A percentile compares a stretch with the other conserved stretches of the same genome.
Conservation (phyloP, 2,113 vertebrate species). For the Oostethus manadensis region DNA sequence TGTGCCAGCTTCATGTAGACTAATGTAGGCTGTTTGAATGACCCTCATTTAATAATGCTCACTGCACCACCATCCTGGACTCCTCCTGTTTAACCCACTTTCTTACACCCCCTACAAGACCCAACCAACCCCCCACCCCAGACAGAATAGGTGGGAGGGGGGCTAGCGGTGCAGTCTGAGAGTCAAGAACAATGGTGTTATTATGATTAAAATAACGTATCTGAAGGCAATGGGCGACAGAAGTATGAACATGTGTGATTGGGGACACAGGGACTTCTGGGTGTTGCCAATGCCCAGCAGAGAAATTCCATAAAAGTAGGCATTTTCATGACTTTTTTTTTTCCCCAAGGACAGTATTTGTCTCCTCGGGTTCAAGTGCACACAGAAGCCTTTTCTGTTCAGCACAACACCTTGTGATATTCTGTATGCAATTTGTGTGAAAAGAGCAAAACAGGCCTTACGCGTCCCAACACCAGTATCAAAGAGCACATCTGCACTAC, state of each 20-base stretch:
- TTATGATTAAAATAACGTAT: conserved; percentile 28
- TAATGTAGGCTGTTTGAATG: conserved; percentile 7
- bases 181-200: conserved; percentile 42
- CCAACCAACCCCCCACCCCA: conserved; percentile 14
- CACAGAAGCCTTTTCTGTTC: neutral
- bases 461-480: too few relatives aligned
- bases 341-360: neutral
- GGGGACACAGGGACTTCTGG: conserved; percentile 12
- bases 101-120: conserved; percentile 16
- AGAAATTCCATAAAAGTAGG: neutral
- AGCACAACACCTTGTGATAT: neutral
- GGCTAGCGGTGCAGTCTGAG: conserved; percentile 12
- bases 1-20: too few relatives aligned
- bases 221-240: conserved; percentile 36
- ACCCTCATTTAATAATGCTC: conserved; percentile 13
- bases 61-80: conserved; percentile 10
- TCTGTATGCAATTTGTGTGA: neutral
- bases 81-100: conserved; percentile 53
- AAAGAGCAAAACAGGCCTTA: too few relatives aligned
- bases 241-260: conserved; percentile 27
- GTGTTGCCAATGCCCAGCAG: neutral
- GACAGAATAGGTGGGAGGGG: neutral
- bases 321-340: neutral
- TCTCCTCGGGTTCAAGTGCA: neutral
- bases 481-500: too few relatives aligned